Evolutionary conservation across 2,797 vertebrate species (phyloP), one percentile per base, ranked within the genome.

Genomic region (Nannoperca australis): DNA sequence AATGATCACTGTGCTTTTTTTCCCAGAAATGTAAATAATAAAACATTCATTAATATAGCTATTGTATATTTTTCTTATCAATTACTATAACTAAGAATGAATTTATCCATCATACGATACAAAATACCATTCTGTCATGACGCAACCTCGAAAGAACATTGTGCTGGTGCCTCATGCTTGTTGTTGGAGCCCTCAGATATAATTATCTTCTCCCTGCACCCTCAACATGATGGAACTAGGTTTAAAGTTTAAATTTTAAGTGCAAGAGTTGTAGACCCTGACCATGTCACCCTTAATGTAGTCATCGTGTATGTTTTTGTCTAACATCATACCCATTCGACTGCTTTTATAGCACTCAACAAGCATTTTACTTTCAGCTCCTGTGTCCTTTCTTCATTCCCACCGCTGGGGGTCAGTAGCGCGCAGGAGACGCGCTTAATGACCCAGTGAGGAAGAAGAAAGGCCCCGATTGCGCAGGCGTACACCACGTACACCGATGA

Each of bases 401-500:
- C 13, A 24, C 79, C 87, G 0, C 20, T 40, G 0, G 85, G 24
- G 12, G 83, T 71, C 89, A 62, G 70, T 71, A 53, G 50, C n/a
- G 44, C 1, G 0, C 3, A 8, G 0, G 0, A 4, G 40, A 47
- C 13, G 7, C 10, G 15, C 8, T 0, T 1, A 40, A 38, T 22
- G 1, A 9, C 0, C 5, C 14, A 2, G 20, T 3, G 61, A 38
- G 62, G 83, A 84, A 83, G 73, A 79, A 79, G 76, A 64, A 30
- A 7, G 11, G 62, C 1, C 40, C 15, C 84, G 24, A 94, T 78
- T 94, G 89, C 92, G 93, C 92, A 85, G 24, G 92, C 93, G 92
- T 92, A 93, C 87, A 93, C 93, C 93, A 95, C 94, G 94, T 95
- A 93, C 84, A 86, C 93, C 80, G 81, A 86, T 70, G 85, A 76